A percentile compares a stretch with the other conserved stretches of the same genome.
Conservation (phyloP, 1,140 invertebrate species). For the Cryptotermes secundus region DNA sequence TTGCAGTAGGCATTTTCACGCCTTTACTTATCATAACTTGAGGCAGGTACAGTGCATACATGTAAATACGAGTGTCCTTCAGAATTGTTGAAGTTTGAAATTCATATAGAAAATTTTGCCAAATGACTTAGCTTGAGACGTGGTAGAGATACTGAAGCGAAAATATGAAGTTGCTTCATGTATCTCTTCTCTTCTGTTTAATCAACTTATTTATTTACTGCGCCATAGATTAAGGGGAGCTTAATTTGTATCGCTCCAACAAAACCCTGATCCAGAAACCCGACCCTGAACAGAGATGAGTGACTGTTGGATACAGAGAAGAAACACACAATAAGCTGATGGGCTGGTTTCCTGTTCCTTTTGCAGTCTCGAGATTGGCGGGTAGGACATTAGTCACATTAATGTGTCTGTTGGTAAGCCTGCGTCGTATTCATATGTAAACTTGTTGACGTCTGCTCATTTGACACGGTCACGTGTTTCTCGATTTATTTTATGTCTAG, state of each 20-base stretch:
- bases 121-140: not conserved
- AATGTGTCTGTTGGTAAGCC: not conserved
- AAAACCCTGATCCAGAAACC: not conserved
- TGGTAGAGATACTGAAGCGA: not conserved
- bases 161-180: not conserved
- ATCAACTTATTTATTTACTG: not conserved
- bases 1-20: too few relatives aligned
- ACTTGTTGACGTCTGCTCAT: not conserved
- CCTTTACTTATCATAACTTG: not conserved
- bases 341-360: not conserved
- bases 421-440: not conserved
- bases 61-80: not conserved
- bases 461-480: not conserved
- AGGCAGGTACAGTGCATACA: not conserved
- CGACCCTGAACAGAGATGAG: not conserved
- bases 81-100: not conserved
- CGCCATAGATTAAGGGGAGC: not conserved
- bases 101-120: not conserved
- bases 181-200: not conserved
- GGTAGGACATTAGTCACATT: not conserved
- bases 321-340: not conserved
- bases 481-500: too few relatives aligned
- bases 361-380: not conserved
- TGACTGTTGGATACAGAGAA: not conserved
- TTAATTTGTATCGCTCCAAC: not conserved